Base-by-base conservation (phyloP, 2,113 vertebrate species). In the Tyrannus savana region DNA sequence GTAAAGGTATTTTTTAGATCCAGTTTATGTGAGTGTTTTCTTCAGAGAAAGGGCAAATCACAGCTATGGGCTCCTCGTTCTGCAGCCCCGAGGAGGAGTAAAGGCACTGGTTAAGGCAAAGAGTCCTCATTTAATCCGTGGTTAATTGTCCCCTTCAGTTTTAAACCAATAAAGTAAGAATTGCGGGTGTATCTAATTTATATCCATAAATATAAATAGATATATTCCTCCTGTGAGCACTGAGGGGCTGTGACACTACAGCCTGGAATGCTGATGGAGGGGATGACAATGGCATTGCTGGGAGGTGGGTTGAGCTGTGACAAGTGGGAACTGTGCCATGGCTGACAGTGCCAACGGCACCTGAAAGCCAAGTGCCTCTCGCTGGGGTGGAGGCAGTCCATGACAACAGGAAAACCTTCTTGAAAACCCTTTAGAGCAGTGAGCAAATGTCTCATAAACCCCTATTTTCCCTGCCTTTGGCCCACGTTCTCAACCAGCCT, bases 1-100 rank as follows among this genome's bases (percentile, higher is more conserved):
- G 91, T 94, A 89, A 87, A 92, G 62, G 24, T 93, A 74, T 92
- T 81, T 88, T 84, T 90, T 79, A 95, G 95, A 93, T 72, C 52
- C 37, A 79, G 79, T 94, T 71, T 87, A 23, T 77, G 44, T 73
- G 22, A 88, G 80, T 53, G 52, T 93, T 79, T 91, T 76, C 64
- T 86, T 50, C 35, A 53, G 87, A 82, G 35, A 59, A 60, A 77
- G 62, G 46, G 52, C 56, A 46, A 50, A 25, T 67, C 46, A 7
- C 37, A 56, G 50, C 50, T 78, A 3, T 60, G 41, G 30, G n/a
- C 46, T 75, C 25, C 68, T 77, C 33, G 53, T 67, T 81, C 59
- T 68, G 59, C 68, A 39, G 64, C 64, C 55, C 63, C 41, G 81
- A 76, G 73, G 62, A 39, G 44, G 28, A 67, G 19, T 41, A 37